Percentiles rank a stretch among this genome's conserved stretches.
phyloP scores from a whole-genome alignment of 2,797 vertebrate genomes.

The Sardinella longiceps region DNA sequence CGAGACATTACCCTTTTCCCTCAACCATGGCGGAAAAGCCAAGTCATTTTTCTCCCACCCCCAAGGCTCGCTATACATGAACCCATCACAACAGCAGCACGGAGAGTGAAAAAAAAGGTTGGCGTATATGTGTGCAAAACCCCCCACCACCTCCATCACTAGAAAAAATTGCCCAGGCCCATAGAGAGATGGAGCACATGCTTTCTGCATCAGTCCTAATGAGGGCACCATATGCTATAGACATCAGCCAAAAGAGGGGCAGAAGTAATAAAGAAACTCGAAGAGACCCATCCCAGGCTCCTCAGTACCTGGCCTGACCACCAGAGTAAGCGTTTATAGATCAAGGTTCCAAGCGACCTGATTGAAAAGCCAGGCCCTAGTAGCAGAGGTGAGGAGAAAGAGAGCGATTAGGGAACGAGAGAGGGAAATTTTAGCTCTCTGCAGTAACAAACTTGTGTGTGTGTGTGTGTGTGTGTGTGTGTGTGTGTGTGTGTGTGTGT shows the following conservation, averaged over 20 bases:
- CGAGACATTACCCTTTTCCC: slow-evolving; percentile 5
- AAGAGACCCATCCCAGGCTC: slow-evolving; percentile 40
- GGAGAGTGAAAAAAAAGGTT: slow-evolving; percentile 23
- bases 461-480: background rate
- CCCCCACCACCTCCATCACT: slow-evolving; percentile 28
- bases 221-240: slow-evolving; percentile 49
- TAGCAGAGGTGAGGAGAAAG: slow-evolving; percentile 32
- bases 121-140: slow-evolving; percentile 44
- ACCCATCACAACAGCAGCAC: background rate
- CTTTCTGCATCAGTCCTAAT: slow-evolving; percentile 48
- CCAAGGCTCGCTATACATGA: slow-evolving; percentile 37
- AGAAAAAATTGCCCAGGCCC: slow-evolving; percentile 38
- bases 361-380: slow-evolving; percentile 47
- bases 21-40: slow-evolving; percentile 18
- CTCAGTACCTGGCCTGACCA: slow-evolving; percentile 39
- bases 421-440: slow-evolving; percentile 14
- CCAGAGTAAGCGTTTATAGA: slow-evolving; percentile 44
- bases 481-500: background rate
- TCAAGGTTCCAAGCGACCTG: slow-evolving; percentile 39
- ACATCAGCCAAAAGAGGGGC: slow-evolving; percentile 43
- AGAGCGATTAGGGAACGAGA: slow-evolving; percentile 27
- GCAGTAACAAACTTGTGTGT: background rate
- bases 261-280: slow-evolving; percentile 47
- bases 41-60: slow-evolving; percentile 35
- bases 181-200: slow-evolving; percentile 51